These are phyloP conservation scores for Ameiurus melas DNA, from an alignment of 2,113 vertebrate genomes.

Conservation along the genomic window DNA sequence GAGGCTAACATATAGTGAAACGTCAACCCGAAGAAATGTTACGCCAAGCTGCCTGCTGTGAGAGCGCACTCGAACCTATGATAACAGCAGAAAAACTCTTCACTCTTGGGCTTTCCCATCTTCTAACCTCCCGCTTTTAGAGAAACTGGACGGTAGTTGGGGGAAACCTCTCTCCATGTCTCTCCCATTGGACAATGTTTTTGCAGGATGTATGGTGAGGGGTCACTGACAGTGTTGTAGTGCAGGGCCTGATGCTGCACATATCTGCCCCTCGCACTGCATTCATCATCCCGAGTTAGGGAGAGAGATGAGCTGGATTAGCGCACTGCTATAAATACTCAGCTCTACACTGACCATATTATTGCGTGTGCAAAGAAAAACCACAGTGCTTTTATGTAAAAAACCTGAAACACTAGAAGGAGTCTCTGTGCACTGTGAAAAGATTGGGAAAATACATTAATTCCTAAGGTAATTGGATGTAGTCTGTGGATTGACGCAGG, in stretches of 20 bases:
- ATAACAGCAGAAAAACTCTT: background rate
- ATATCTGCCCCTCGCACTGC: background rate
- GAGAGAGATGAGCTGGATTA: constrained; percentile 25
- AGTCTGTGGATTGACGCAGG: background rate
- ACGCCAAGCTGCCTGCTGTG: background rate
- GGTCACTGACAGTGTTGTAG: constrained; percentile 46
- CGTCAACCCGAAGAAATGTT: background rate
- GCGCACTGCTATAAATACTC: background rate
- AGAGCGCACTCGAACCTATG: background rate
- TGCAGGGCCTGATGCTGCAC: constrained; percentile 33
- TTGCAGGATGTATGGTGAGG: constrained; percentile 30
- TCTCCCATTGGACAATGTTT: background rate
- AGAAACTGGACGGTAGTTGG: background rate
- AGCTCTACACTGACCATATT: background rate
- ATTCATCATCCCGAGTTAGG: constrained; percentile 29
- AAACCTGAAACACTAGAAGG: background rate
- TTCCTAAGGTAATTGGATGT: background rate
- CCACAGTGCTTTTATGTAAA: background rate
- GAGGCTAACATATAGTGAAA: background rate
- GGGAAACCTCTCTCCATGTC: background rate
- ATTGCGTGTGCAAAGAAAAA: background rate
- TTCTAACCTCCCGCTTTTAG: background rate
- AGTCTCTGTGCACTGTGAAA: background rate
- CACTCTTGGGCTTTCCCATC: background rate
- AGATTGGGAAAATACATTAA: background rate